A percentile compares a stretch with the other conserved stretches of the same genome.
phyloP scores from a whole-genome alignment of 2,797 vertebrate species.

The Pelobates cultripes region DNA sequence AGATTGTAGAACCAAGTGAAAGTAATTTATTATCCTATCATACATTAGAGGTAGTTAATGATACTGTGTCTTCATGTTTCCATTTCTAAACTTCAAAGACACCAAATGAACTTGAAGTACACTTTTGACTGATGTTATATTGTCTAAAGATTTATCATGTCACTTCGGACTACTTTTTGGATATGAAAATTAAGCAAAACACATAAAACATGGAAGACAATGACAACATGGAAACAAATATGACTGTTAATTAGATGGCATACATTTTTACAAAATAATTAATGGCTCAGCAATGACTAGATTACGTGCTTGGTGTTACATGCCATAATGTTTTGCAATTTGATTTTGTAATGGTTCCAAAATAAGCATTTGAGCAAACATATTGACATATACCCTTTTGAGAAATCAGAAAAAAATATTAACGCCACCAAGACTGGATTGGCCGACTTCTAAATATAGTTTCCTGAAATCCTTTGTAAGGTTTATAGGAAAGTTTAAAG shows the following conservation, averaged over 20 bases:
- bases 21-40: not conserved
- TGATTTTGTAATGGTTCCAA: not conserved
- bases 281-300: not conserved
- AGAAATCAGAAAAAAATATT: conserved; percentile 5
- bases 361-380: conserved; percentile 4
- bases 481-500: not conserved
- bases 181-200: not conserved
- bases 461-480: not conserved
- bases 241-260: not conserved
- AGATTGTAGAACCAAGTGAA: not conserved
- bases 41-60: not conserved
- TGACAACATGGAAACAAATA: not conserved
- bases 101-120: not conserved
- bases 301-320: not conserved
- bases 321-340: not conserved
- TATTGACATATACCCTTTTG: not conserved
- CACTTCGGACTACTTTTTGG: not conserved
- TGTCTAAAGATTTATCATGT: conserved; percentile 9
- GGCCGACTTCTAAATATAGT: not conserved
- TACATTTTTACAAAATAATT: not conserved
- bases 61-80: not conserved
- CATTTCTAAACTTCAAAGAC: not conserved
- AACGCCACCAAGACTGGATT: not conserved
- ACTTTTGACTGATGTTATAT: not conserved
- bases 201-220: conserved; percentile 1